Evolutionary conservation across 1,140 invertebrate species (phyloP), one percentile per base, ranked within the genome.

Genomic region (Caenorhabditis tropicalis): DNA sequence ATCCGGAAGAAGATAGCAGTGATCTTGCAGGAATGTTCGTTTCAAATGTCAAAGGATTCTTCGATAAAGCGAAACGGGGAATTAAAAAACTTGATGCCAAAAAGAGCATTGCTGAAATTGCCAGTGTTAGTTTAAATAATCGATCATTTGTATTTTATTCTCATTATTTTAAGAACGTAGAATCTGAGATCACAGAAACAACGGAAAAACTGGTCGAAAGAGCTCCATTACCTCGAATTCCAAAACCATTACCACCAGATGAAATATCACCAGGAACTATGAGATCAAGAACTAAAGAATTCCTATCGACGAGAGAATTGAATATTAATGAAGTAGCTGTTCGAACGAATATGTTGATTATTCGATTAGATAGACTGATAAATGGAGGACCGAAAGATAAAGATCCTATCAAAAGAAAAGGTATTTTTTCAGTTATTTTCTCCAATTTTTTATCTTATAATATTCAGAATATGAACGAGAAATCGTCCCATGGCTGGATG

Each of bases 291-390:
- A 74, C 65, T 3, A 39, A 29, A 74, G 65, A 74, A 19, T 98
- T 96, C 91, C 95, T 95, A 91, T 93, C 93, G 39, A 92, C 95
- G 82, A 92, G 95, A 89, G 94, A 94, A 88, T 91, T 93, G 2
- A 92, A 94, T 87, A 92, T 98, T 84, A 96, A 98, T 92, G 93
- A 95, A 90, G 96, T 95, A 92, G 95, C 96, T 0, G 94, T 95
- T 31, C 96, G 98, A 92, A 98, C 96, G 1, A 99, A 99, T 92
- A 98, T 97, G 91, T 92, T 98, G 21, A 93, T 98, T 39, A 97
- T 98, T 89, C 93, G 97, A 88, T 91, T 99, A 87, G 96, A 98
- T 92, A 97, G 96, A 92, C 92, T 99, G 85, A 93, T 98, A 39
- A 89, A 93, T 87, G 95, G 96, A 90, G 94, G 95, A 91, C 95